These are phyloP conservation scores for Rhopilema esculentum DNA, from an alignment of 30 jellyfish, hydroid and myxozoan species.

Conservation along the genomic window DNA sequence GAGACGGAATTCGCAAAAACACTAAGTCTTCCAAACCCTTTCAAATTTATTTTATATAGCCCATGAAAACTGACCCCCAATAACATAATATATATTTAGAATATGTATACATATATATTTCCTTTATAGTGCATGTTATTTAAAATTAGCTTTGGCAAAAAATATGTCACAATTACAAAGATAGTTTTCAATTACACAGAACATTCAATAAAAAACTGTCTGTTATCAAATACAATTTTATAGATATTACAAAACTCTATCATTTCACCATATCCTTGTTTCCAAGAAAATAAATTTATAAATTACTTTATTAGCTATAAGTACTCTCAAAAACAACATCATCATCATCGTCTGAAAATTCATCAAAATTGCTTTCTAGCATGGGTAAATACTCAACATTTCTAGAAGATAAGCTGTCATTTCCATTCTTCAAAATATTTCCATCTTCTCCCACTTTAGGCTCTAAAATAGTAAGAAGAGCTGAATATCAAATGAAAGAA, in stretches of 20 bases:
- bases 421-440: background rate
- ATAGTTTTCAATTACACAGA: no score
- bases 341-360: conserved; percentile 34
- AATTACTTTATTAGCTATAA: background rate
- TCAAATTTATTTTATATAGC: no score
- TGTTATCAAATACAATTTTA: background rate
- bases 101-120: no score
- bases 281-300: background rate
- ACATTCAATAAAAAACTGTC: no score
- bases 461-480: conserved; percentile 4
- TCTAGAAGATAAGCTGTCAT: background rate
- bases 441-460: conserved; percentile 22
- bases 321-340: conserved; percentile 13
- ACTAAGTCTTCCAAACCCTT: no score
- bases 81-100: no score
- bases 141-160: no score
- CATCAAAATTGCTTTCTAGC: conserved; percentile 10
- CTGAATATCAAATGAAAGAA: background rate
- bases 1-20: no score
- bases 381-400: conserved; percentile 27
- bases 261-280: background rate
- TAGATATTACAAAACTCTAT: background rate
- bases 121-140: no score
- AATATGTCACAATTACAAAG: no score
- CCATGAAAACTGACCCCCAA: no score